phyloP scores from a whole-genome alignment of 2,888 invertebrate genomes.

The Troides oblongomaculatus region DNA sequence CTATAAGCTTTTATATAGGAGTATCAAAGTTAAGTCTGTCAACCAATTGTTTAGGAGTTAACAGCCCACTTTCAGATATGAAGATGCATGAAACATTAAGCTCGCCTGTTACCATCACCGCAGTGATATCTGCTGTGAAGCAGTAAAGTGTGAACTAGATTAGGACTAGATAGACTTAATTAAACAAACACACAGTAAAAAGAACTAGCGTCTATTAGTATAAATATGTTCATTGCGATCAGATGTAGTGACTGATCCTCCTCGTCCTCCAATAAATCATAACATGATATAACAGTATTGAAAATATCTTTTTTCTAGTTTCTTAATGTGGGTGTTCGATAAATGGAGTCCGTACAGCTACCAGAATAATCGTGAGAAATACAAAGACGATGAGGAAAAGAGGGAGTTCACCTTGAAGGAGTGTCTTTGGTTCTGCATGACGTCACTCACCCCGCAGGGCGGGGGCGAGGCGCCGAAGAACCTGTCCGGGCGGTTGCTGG shows the following conservation, averaged over 20 bases:
- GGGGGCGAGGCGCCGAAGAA: slow-evolving; percentile 98
- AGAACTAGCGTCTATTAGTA: too few relatives aligned
- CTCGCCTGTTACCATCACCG: too few relatives aligned
- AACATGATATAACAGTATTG: neutral
- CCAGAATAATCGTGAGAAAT: slow-evolving; percentile 95
- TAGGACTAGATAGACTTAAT: too few relatives aligned
- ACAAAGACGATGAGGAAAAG: slow-evolving; percentile 95
- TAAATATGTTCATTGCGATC: too few relatives aligned
- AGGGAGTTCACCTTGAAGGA: slow-evolving; percentile 97
- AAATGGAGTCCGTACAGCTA: slow-evolving; percentile 98
- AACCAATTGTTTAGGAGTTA: too few relatives aligned
- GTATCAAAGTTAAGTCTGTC: too few relatives aligned
- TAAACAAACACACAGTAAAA: too few relatives aligned
- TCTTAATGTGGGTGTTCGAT: slow-evolving; percentile 98
- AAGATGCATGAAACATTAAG: too few relatives aligned
- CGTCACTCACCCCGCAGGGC: slow-evolving; percentile 96
- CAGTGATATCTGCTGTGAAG: too few relatives aligned
- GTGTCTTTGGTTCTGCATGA: slow-evolving; percentile 99
- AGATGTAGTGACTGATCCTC: neutral
- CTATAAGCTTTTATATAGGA: too few relatives aligned
- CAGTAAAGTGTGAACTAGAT: too few relatives aligned
- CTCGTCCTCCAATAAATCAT: neutral
- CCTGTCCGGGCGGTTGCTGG: slow-evolving; percentile 94
- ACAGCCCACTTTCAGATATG: too few relatives aligned
- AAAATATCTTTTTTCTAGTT: slow-evolving; percentile 74